A percentile compares a stretch with the other conserved stretches of the same genome.
Evolutionary conservation across 2,113 vertebrate species (phyloP).

Genomic region (Laticauda colubrina): DNA sequence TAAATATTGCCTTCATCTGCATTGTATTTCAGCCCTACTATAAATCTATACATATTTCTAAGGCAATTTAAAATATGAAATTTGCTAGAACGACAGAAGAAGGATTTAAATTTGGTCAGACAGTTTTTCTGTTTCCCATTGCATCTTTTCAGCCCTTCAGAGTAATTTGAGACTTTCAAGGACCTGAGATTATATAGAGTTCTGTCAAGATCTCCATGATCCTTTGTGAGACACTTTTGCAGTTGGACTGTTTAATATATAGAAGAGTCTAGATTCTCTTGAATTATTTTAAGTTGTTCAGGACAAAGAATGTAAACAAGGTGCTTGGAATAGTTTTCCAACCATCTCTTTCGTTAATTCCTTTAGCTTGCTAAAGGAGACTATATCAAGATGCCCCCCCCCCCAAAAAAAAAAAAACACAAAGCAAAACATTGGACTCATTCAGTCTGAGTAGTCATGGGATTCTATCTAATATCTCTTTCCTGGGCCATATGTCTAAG

Average conservation of each 20-base stretch:
- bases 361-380: background rate
- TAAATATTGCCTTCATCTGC: background rate
- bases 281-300: background rate
- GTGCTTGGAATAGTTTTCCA: background rate
- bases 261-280: background rate
- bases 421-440: background rate
- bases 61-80: background rate
- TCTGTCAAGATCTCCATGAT: background rate
- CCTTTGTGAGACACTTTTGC: background rate
- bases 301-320: background rate
- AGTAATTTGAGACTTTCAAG: background rate
- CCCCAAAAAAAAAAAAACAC: too few relatives aligned
- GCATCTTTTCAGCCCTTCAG: background rate
- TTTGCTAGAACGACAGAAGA: background rate
- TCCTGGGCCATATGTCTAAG: background rate
- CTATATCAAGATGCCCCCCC: background rate
- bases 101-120: background rate
- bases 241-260: background rate
- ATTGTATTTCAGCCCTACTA: background rate
- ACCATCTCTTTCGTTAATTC: background rate
- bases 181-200: background rate
- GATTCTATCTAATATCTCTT: background rate
- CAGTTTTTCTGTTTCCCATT: background rate
- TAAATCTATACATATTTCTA: background rate
- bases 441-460: background rate